Evolutionary conservation across 1,140 invertebrate species (phyloP), one percentile per base, ranked within the genome.

Genomic region (Neelides sp.): DNA sequence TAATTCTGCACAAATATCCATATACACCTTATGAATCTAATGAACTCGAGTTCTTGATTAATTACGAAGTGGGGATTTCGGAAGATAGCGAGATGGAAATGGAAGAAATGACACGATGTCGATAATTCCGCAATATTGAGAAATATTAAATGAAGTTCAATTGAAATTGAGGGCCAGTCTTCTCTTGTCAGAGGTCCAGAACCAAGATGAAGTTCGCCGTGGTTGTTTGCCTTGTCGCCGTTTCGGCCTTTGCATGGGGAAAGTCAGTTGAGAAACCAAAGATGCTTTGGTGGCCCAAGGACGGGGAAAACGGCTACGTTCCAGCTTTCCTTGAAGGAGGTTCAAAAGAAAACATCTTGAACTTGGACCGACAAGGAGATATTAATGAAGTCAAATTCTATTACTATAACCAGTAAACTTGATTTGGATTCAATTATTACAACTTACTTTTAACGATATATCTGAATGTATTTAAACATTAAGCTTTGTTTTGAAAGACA

Each of bases 281-380:
- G 20, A 48, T 20, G 28, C 49, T 54, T 32, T 54, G 52, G 52
- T 50, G 45, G 12, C 32, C 32, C 4, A 50, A 32, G 12, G 47
- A 49, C 12, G 30, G 17, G 7, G 52, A 44, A 34, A n/a, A n/a
- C 3, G 17, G 20, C 0, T 22, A 39, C 4, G 42, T 49, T 19
- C 52, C 52, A 15, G 52, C 52, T 7, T 49, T 54, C 26, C 44
- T 54, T 1, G 40, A 50, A 45, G 52, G 52, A 15, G 52, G 48
- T 24, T 27, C 42, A 4, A 44, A 10, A 5, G 7, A 13, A 40
- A 13, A 13, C 10, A 8, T 8, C 19, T 40, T 40, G 10, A 40
- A n/a, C n/a, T 40, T 40, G 10, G 19, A 44, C 10, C 10, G 8
- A 23, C 24, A 46, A 41, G 49, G 44, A 3, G 36, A 47, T 12